Percentiles rank a stretch among this genome's conserved stretches.
phyloP scores from a whole-genome alignment of 23 tunicate species.

The Aplidium turbinatum region DNA sequence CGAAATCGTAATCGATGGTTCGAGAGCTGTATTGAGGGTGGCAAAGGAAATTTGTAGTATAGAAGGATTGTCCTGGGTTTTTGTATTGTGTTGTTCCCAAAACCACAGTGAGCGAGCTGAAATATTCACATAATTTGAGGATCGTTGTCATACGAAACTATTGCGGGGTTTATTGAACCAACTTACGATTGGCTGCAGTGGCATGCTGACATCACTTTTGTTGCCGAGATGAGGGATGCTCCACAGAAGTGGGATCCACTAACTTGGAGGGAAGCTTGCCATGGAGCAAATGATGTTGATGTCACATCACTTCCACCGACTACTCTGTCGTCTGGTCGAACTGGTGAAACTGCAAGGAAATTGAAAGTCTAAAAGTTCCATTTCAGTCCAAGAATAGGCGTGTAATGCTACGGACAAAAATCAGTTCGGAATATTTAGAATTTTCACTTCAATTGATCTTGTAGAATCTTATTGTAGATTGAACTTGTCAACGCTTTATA shows the following conservation, averaged over 20 bases:
- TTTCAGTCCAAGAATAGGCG: no score
- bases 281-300: slow-evolving; percentile 39
- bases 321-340: slow-evolving; percentile 38
- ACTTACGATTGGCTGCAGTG: slow-evolving; percentile 53
- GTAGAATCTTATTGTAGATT: no score
- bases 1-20: slow-evolving; percentile 67
- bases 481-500: no score
- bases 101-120: slow-evolving; percentile 32
- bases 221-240: slow-evolving; percentile 54
- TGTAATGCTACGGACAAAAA: no score
- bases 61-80: slow-evolving; percentile 38
- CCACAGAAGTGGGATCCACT: slow-evolving; percentile 66
- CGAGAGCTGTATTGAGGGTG: slow-evolving; percentile 66
- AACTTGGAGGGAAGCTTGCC: slow-evolving; percentile 68
- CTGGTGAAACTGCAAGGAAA: no score
- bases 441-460: no score
- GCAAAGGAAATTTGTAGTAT: slow-evolving; percentile 27
- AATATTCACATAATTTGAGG: no score
- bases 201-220: slow-evolving; percentile 60
- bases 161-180: not conserved
- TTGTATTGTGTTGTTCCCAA: slow-evolving; percentile 36
- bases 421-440: no score
- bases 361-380: no score
- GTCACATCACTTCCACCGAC: slow-evolving; percentile 38
- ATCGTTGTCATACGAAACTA: no score